Percentiles rank a stretch among this genome's conserved stretches.
Conservation (phyloP, 2,888 invertebrate species). For the Phaedon cochleariae region DNA sequence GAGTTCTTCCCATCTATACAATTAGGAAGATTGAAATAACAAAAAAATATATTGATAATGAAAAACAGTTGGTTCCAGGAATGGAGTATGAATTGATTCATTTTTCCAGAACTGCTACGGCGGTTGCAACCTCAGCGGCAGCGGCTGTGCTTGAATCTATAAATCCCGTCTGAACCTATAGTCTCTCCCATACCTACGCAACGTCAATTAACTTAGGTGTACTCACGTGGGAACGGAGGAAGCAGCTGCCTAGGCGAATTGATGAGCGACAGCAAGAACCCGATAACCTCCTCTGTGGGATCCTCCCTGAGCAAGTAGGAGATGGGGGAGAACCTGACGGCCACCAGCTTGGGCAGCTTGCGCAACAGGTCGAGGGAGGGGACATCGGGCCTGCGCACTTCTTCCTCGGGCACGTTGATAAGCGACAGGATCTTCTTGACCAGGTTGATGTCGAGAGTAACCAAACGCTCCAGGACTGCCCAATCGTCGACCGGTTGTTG, state of each 20-base stretch:
- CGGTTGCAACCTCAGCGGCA: no score
- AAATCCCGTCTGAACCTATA: no score
- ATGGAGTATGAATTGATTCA: no score
- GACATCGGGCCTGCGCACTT: constrained; percentile 18
- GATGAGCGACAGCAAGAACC: constrained; percentile 65
- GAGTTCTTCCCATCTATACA: no score
- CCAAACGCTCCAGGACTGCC: constrained; percentile 69
- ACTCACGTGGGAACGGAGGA: constrained; percentile 72
- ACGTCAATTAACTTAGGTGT: no score
- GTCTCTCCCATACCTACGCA: no score
- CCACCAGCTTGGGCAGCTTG: constrained; percentile 67
- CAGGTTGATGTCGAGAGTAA: constrained; percentile 61
- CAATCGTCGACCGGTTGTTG: constrained; percentile 69
- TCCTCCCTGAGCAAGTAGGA: constrained; percentile 70
- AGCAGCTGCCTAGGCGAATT: constrained; percentile 68
- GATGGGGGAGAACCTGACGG: constrained; percentile 69
- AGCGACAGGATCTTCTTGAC: constrained; percentile 55
- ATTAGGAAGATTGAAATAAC: no score
- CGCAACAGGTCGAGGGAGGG: constrained; percentile 52
- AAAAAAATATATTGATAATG: no score
- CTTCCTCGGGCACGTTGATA: neutral
- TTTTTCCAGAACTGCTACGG: no score
- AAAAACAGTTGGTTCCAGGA: no score
- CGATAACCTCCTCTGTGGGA: constrained; percentile 58
- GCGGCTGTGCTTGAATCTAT: no score